Evolutionary conservation across 2,113 vertebrate genomes (phyloP).

Genomic region (Bubo scandiacus): DNA sequence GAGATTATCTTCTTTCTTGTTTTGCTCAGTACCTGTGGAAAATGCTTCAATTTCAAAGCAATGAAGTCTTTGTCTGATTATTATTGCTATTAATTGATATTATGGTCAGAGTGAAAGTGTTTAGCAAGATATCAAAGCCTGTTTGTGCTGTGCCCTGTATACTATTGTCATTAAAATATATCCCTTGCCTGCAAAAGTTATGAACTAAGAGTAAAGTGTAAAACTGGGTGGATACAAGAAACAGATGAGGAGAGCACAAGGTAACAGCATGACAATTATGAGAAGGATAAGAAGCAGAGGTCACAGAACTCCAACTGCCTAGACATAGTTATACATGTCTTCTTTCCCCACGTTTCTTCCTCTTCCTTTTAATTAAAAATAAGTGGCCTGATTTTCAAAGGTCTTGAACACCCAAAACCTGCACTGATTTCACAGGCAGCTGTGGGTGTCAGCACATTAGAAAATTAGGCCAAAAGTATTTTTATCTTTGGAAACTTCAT

Average conservation of each 20-base stretch:
- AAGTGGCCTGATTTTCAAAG: constrained; percentile 4
- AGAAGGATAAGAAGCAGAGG: not conserved
- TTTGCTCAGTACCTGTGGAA: not conserved
- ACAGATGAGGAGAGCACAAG: not conserved
- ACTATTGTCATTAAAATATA: not conserved
- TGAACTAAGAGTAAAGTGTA: not conserved
- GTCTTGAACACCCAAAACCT: not conserved
- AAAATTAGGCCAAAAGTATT: not conserved
- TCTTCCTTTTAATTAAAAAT: constrained; percentile 21
- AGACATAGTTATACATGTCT: not conserved
- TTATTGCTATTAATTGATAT: not conserved
- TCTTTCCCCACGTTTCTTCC: not conserved
- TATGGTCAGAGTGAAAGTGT: not conserved
- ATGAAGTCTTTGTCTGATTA: not conserved
- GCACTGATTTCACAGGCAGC: not conserved
- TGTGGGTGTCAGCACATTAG: not conserved
- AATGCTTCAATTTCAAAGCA: not conserved
- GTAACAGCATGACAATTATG: not conserved
- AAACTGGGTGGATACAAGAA: not conserved
- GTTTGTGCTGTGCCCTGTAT: not conserved
- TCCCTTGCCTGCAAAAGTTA: not conserved
- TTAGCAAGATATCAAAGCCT: not conserved
- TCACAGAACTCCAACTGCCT: not conserved
- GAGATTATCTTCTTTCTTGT: not conserved
- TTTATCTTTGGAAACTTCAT: not conserved